Percentiles rank a stretch among this genome's conserved stretches.
These are phyloP conservation scores for Emydura subglobosa DNA, from an alignment of 2,113 vertebrate species.

Conservation along the genomic window DNA sequence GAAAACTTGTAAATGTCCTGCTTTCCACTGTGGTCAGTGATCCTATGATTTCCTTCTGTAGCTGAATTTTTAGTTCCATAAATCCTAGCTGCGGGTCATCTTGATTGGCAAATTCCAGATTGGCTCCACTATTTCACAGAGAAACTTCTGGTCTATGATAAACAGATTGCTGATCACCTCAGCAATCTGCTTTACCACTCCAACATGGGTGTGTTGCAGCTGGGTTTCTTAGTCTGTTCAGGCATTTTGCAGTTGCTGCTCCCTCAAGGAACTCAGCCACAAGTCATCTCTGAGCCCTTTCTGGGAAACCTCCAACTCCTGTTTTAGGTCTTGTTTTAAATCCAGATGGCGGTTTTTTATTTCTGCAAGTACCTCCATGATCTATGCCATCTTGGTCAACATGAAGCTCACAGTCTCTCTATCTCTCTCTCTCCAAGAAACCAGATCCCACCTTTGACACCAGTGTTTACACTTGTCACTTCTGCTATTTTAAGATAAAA, in stretches of 20 bases:
- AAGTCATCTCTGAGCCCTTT: too few species aligned
- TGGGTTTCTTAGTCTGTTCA: not conserved
- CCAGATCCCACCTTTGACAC: too few species aligned
- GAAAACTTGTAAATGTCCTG: not conserved
- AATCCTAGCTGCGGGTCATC: not conserved
- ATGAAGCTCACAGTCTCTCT: not conserved
- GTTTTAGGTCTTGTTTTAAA: not conserved
- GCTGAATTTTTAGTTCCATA: not conserved
- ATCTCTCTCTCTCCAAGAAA: not conserved
- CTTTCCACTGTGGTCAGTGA: not conserved
- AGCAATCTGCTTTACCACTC: not conserved
- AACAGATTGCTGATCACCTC: not conserved
- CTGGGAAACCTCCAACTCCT: too few species aligned
- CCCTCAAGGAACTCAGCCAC: not conserved
- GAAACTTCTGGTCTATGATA: not conserved
- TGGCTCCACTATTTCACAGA: not conserved
- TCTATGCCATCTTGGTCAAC: slow-evolving; percentile 2
- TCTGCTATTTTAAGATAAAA: too few species aligned
- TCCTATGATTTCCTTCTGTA: not conserved
- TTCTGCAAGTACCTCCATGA: not conserved
- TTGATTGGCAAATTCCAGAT: not conserved
- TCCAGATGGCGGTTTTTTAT: not conserved
- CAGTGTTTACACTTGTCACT: too few species aligned
- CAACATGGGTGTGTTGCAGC: not conserved
- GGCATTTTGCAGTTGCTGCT: not conserved